A percentile compares a stretch with the other conserved stretches of the same genome.
Evolutionary conservation across 2,113 vertebrate species (phyloP).

Genomic region (Pungitius pungitius): DNA sequence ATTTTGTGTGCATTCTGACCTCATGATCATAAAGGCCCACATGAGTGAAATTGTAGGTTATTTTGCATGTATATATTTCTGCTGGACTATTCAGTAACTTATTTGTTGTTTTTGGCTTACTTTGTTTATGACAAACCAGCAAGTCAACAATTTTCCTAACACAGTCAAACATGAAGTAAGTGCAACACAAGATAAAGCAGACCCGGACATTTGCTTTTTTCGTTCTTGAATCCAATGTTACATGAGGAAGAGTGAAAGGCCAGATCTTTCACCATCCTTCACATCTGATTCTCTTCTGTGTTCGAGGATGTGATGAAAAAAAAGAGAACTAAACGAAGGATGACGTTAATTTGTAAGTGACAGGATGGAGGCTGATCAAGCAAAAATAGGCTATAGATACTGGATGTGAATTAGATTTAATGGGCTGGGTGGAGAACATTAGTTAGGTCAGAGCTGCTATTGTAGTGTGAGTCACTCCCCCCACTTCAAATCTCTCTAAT

Average conservation of each 20-base stretch:
- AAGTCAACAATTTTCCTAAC: too few relatives aligned
- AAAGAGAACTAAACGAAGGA: constrained; percentile 33
- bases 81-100: too few relatives aligned
- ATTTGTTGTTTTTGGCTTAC: too few relatives aligned
- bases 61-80: too few relatives aligned
- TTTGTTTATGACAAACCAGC: too few relatives aligned
- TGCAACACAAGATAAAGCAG: too few relatives aligned
- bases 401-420: constrained; percentile 76
- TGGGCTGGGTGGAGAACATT: constrained; percentile 72
- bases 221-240: constrained; percentile 18
- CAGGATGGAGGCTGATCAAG: constrained; percentile 35
- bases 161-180: too few relatives aligned
- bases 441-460: constrained; percentile 75
- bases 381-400: constrained; percentile 69
- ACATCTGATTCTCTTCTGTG: constrained; percentile 4
- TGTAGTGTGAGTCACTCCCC: constrained; percentile 68
- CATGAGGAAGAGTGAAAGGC: not conserved
- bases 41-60: too few relatives aligned
- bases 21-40: too few relatives aligned
- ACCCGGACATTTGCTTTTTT: too few relatives aligned
- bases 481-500: constrained; percentile 78
- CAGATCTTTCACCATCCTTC: constrained; percentile 15
- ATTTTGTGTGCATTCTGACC: too few relatives aligned
- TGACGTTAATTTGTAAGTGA: constrained; percentile 63
- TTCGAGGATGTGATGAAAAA: not conserved